Evolutionary conservation across 1,140 invertebrate genomes (phyloP), one percentile per base, ranked within the genome.

Genomic region (Maniola jurtina): DNA sequence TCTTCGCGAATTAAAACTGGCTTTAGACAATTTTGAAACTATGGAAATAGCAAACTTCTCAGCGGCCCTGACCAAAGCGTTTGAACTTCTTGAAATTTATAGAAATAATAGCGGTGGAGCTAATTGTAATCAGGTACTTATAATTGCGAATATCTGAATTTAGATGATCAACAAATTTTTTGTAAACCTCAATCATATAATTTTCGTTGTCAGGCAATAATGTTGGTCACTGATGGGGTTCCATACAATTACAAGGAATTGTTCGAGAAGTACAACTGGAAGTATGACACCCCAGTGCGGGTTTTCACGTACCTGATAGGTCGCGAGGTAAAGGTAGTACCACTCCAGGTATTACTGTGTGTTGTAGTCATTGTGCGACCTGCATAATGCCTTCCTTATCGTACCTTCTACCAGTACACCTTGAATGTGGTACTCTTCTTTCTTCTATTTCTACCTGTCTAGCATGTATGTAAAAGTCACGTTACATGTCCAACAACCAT

Each of bases 281-380:
- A 92, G 38, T 92, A 94, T 66, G 92, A 93, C 69, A 96, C 94
- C 87, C 94, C 97, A 68, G 97, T 99, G 10, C 93, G 99, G 73
- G 95, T 99, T 66, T 99, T 99, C 90, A 99, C 99, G 34, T 99
- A 99, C 93, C 92, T 99, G 67, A 97, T 99, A 89, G 98, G 98
- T 55, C 94, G 97, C 81, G 98, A 99, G 92, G 94, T 95, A 72
- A 89, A 89, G 88, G 86, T 90, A 89, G 86, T 89, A 89, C 84
- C 88, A 90, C 80, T 88, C 80, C 88, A 90, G 82, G 86, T 89
- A 84, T 88, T 90, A 90, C 85, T 90, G 88, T 84, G 85, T 90
- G 88, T 89, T 74, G 88, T 90, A 90, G 84, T 83, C 86, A 85
- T 88, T 90, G 88, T 88, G 88, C 84, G 80, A 81, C 84, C 86